A percentile compares a stretch with the other conserved stretches of the same genome.
Conservation (phyloP, 2,888 invertebrate genomes). For the Piscicola geometra region DNA sequence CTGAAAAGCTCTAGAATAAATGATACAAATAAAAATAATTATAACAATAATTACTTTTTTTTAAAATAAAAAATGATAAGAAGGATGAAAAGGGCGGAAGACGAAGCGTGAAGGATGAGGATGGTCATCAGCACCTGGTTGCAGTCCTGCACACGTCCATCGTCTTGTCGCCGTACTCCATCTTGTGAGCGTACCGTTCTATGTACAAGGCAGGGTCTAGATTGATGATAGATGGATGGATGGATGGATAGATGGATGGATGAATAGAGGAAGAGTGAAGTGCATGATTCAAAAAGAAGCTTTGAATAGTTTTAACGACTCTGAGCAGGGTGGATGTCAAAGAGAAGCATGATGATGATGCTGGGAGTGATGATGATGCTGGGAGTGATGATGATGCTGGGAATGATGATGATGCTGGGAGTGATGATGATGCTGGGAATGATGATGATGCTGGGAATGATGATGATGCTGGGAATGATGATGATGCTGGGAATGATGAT, state of each 20-base stretch:
- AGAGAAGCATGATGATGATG: not conserved
- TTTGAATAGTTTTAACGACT: too few relatives aligned
- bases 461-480: too few relatives aligned
- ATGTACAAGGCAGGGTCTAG: slow-evolving; percentile 86
- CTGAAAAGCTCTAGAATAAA: too few relatives aligned
- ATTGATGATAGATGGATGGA: too few relatives aligned
- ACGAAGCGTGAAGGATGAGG: too few relatives aligned
- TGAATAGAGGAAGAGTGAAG: too few relatives aligned
- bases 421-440: too few relatives aligned
- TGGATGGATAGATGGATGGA: too few relatives aligned
- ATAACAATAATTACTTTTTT: not conserved
- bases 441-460: too few relatives aligned
- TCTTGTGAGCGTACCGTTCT: slow-evolving; percentile 83
- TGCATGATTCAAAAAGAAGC: not conserved
- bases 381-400: not conserved
- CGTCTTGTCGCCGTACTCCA: slow-evolving; percentile 85
- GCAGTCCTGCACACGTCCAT: slow-evolving; percentile 94
- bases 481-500: too few relatives aligned
- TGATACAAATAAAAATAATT: not conserved
- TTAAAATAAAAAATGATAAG: too few relatives aligned
- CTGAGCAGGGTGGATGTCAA: not conserved
- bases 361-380: not conserved
- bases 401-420: too few relatives aligned
- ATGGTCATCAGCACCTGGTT: not conserved
- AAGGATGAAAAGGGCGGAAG: not conserved